phyloP scores from a whole-genome alignment of 2,888 invertebrate species.

The Pollenia amentaria region DNA sequence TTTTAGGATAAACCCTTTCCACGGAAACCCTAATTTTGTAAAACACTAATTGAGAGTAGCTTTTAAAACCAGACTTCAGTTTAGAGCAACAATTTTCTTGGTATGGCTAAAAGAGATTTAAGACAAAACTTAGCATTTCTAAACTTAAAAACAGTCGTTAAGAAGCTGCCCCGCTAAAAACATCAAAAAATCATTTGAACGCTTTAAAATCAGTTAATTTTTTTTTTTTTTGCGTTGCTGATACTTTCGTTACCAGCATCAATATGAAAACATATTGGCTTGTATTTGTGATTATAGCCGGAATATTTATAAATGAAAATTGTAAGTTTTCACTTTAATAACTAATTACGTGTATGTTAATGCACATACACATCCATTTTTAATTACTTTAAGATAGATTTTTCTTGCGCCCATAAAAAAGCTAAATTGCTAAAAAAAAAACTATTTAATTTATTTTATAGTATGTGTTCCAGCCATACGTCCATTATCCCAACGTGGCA shows the following conservation, averaged over 20 bases:
- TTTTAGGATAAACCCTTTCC: constrained; percentile 3
- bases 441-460: constrained; percentile 21
- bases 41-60: background rate
- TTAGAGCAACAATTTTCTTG: background rate
- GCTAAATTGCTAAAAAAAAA: background rate
- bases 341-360: background rate
- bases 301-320: constrained; percentile 51
- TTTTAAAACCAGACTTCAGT: background rate
- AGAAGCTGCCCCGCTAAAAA: background rate
- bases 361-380: background rate
- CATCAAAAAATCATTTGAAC: background rate
- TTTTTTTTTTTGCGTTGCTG: background rate
- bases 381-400: background rate
- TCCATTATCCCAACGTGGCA: constrained; percentile 74
- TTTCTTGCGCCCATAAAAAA: constrained; percentile 9
- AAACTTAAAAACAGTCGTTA: constrained; percentile 30
- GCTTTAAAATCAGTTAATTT: background rate
- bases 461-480: constrained; percentile 75
- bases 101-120: background rate
- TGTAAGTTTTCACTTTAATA: constrained; percentile 59
- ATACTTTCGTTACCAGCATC: background rate
- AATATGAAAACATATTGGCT: constrained; percentile 57
- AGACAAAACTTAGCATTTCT: background rate
- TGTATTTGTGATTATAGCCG: background rate
- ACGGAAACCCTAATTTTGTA: background rate